These are phyloP conservation scores for Nemurella pictetii DNA, from an alignment of 2,888 invertebrate species.

Conservation along the genomic window DNA sequence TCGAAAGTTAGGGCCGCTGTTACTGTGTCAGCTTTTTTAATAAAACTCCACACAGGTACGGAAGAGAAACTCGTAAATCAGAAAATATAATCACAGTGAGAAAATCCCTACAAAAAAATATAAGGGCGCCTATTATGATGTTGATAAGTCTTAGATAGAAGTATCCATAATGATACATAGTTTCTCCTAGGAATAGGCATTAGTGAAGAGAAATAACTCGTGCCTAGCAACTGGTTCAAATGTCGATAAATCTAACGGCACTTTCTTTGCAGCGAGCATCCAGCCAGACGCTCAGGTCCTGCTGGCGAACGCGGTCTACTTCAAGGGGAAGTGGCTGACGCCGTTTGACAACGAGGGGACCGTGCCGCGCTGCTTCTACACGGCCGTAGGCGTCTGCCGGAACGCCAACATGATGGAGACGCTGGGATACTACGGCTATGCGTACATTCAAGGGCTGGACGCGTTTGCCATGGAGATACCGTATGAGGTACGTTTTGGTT, in stretches of 20 bases:
- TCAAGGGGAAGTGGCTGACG: constrained; percentile 75
- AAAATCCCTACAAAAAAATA: too few relatives aligned
- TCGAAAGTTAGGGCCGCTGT: too few relatives aligned
- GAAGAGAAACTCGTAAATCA: too few relatives aligned
- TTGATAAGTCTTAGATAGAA: too few relatives aligned
- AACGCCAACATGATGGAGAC: constrained; percentile 70
- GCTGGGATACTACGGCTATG: constrained; percentile 63
- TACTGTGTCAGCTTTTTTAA: too few relatives aligned
- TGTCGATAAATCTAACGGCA: background rate
- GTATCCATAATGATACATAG: too few relatives aligned
- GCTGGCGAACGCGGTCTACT: constrained; percentile 76
- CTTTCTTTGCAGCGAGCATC: constrained; percentile 58
- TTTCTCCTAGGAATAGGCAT: too few relatives aligned
- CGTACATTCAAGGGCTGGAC: constrained; percentile 63
- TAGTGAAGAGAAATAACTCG: background rate
- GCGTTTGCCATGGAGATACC: constrained; percentile 71
- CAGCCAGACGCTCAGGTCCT: constrained; percentile 63
- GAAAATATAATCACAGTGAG: too few relatives aligned
- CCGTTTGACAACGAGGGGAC: constrained; percentile 63
- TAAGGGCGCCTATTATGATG: too few relatives aligned
- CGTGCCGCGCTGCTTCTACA: constrained; percentile 62
- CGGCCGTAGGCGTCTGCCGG: constrained; percentile 62
- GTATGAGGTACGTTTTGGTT: constrained; percentile 66
- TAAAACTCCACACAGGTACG: too few relatives aligned
- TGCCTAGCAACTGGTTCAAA: background rate